These are phyloP conservation scores for Caenorhabditis sp. DNA, from an alignment of 2,888 invertebrate genomes.

Conservation along the genomic window DNA sequence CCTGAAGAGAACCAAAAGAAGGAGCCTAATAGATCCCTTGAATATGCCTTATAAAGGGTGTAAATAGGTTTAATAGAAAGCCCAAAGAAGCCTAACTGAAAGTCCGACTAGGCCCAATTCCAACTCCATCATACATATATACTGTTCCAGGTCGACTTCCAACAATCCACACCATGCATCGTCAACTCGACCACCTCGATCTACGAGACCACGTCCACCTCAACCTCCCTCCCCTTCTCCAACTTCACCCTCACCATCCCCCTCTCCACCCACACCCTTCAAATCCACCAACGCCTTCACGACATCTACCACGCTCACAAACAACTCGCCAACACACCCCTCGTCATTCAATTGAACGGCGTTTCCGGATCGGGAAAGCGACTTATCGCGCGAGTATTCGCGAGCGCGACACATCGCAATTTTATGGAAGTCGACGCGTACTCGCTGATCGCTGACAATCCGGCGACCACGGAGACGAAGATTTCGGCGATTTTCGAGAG, in stretches of 20 bases:
- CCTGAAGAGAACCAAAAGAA: too few relatives aligned
- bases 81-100: too few relatives aligned
- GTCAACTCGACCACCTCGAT: slow-evolving; percentile 35
- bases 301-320: slow-evolving; percentile 22
- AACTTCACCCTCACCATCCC: slow-evolving; percentile 11
- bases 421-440: slow-evolving; percentile 51
- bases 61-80: too few relatives aligned
- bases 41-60: too few relatives aligned
- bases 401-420: slow-evolving; percentile 44
- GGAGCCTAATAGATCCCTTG: too few relatives aligned
- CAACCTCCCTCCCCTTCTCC: slow-evolving; percentile 18
- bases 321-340: slow-evolving; percentile 13
- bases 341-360: slow-evolving; percentile 45
- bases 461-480: slow-evolving; percentile 45
- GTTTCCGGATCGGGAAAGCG: slow-evolving; percentile 52
- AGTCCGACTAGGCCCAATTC: too few relatives aligned
- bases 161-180: slow-evolving; percentile 26
- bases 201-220: slow-evolving; percentile 33
- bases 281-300: slow-evolving; percentile 18
- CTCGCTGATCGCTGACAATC: slow-evolving; percentile 55
- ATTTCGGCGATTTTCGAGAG: slow-evolving; percentile 43
- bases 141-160: slow-evolving; percentile 26
- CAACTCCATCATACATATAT: too few relatives aligned
- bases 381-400: slow-evolving; percentile 36
- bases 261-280: slow-evolving; percentile 7